phyloP scores from a whole-genome alignment of 1,140 invertebrate genomes.

The Anthonomus grandis region DNA sequence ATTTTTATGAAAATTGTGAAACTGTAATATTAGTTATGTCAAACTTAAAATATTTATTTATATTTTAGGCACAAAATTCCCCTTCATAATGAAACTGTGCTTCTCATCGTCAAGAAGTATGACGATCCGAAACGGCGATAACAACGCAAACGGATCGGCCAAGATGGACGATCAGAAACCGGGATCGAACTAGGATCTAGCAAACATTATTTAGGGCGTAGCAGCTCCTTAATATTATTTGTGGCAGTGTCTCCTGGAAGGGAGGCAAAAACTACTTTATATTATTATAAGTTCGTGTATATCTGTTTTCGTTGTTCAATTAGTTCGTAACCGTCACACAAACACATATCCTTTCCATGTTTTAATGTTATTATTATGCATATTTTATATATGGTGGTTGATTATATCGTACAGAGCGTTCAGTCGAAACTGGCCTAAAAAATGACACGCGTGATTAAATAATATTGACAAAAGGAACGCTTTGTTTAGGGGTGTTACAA shows the following conservation, averaged over 20 bases:
- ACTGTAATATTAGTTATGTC: no score
- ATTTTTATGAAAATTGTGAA: no score
- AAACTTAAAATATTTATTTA: no score
- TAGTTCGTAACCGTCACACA: conserved; percentile 24
- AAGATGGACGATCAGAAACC: conserved; percentile 29
- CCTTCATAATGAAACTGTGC: conserved; percentile 95
- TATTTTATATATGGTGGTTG: conserved; percentile 9
- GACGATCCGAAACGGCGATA: conserved; percentile 47
- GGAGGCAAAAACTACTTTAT: no score
- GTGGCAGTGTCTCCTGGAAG: no score
- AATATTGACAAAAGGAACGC: no score
- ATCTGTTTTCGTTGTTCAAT: conserved; percentile 21
- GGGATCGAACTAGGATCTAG: conserved; percentile 10
- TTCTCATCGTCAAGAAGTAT: conserved; percentile 86
- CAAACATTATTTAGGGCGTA: neutral
- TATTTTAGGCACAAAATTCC: conserved; percentile 84
- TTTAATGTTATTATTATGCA: conserved; percentile 17
- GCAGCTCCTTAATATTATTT: no score
- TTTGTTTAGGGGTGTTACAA: no score
- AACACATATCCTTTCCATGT: conserved; percentile 44
- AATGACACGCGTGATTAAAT: no score
- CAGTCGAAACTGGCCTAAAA: no score
- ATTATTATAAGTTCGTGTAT: neutral
- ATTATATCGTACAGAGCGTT: conserved; percentile 13
- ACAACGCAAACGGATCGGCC: conserved; percentile 30